Percentiles rank a stretch among this genome's conserved stretches.
phyloP scores from a whole-genome alignment of 2,113 vertebrate species.

The Nothoprocta perdicaria region DNA sequence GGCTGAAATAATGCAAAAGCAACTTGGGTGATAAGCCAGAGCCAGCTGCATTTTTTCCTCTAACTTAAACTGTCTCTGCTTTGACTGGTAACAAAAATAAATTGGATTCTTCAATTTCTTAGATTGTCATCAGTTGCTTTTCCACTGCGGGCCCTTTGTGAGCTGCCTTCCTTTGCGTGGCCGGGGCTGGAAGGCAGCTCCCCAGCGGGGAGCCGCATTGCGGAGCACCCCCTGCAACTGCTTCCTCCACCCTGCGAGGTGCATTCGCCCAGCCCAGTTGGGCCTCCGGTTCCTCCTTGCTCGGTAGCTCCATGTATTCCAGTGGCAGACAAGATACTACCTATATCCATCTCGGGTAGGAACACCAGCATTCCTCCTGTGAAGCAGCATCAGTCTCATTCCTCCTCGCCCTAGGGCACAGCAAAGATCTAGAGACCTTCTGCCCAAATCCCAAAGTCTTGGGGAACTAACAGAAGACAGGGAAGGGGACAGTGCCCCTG shows the following conservation, averaged over 20 bases:
- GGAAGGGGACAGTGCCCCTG: neutral
- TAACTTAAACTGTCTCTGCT: slow-evolving; percentile 48
- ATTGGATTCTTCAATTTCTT: slow-evolving; percentile 40
- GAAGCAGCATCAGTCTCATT: neutral
- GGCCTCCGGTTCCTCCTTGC: neutral
- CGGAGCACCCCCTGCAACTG: neutral
- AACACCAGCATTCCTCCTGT: neutral
- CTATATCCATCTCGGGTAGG: neutral
- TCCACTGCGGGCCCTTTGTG: neutral
- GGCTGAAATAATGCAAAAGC: slow-evolving; percentile 39
- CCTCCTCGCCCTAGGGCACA: neutral
- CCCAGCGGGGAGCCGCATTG: neutral
- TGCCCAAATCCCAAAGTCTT: neutral
- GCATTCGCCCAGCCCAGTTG: neutral
- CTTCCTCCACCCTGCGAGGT: neutral
- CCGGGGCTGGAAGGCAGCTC: neutral
- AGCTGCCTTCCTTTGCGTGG: neutral
- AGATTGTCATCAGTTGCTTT: slow-evolving; percentile 37
- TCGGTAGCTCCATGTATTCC: neutral
- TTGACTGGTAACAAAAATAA: neutral
- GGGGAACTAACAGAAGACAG: neutral
- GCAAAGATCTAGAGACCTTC: neutral
- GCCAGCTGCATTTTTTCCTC: slow-evolving; percentile 5
- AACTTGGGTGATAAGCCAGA: slow-evolving; percentile 55
- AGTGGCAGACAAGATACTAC: neutral